Base-by-base conservation (phyloP, 2,888 invertebrate genomes). In the Eupithecia pulchellata region DNA sequence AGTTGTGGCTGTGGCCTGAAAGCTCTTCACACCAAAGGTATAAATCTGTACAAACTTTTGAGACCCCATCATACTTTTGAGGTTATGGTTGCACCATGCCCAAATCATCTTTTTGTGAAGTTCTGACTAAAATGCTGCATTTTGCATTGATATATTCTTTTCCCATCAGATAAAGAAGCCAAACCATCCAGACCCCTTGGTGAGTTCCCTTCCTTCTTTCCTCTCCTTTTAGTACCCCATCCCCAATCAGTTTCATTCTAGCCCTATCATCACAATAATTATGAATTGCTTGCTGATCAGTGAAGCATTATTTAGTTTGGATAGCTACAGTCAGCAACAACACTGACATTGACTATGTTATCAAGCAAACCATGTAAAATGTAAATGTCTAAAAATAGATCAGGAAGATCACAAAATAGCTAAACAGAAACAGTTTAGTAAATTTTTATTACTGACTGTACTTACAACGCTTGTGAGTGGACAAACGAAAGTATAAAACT, bases 21-120 rank as follows among this genome's bases (percentile, higher is more conserved):
- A 81, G 92, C 93, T 47, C 87, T 96, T 30, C 97, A 97, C 81
- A 97, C 96, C 1, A 97, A 97, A 95, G 96, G 97, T 97, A 95
- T 66, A 62, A 25, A n/a, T 4, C 4, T n/a, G 52, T 52, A 52
- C 25, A 52, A 52, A 2, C 52, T 25, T 42, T 20, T 25, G 13
- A 52, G 25, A 20, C 11, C 13, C 9, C 14, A 42, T 20, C 25
- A 52, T 25, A 11, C 78, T 80, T 91, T 90, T 86, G 77, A 91
- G 91, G 91, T 91, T 91, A 91, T 85, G 82, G 87, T 91, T 91
- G 86, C 91, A 86, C 91, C 91, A 91, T 82, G 82, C 86, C 76
- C 55, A 42, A 73, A 67, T 73, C 67, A 69, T 64, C 20, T 47
- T 61, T 25, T 73, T 67, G 68, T 62, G 34, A 57, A 42, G 30